These are phyloP conservation scores for Erebia ligea DNA, from an alignment of 2,888 invertebrate genomes.

Conservation along the genomic window DNA sequence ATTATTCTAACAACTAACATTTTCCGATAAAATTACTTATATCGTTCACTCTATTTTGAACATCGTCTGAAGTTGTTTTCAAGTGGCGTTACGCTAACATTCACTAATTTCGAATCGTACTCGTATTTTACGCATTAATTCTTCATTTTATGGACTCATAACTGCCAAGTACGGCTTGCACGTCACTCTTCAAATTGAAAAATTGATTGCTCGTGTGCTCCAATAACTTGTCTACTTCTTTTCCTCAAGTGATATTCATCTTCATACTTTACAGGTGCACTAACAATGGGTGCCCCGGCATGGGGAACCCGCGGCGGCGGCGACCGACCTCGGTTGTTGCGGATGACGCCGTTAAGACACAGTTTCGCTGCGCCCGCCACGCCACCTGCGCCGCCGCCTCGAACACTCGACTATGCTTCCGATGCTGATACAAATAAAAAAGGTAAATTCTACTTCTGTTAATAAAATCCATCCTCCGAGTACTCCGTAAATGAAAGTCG, in stretches of 20 bases:
- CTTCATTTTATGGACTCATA: too few species aligned
- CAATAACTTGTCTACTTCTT: background rate
- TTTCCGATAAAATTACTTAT: too few species aligned
- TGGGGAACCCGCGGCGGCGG: conserved; percentile 76
- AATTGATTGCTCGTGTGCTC: background rate
- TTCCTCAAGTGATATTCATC: background rate
- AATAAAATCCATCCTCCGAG: background rate
- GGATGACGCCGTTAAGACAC: conserved; percentile 84
- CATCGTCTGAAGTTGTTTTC: too few species aligned
- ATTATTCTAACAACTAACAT: too few species aligned
- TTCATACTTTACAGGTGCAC: conserved; percentile 27
- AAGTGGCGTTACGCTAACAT: too few species aligned
- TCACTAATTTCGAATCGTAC: too few species aligned
- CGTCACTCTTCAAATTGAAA: too few species aligned
- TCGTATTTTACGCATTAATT: too few species aligned
- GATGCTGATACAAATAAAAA: conserved; percentile 84
- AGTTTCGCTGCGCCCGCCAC: conserved; percentile 82
- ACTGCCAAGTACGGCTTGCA: too few species aligned
- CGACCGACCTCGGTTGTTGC: conserved; percentile 81
- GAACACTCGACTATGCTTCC: conserved; percentile 79
- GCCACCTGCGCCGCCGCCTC: conserved; percentile 67
- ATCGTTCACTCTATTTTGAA: too few species aligned
- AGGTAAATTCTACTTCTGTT: conserved; percentile 62
- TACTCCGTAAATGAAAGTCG: background rate
- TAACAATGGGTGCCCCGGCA: conserved; percentile 74